Evolutionary conservation across 2,888 invertebrate species (phyloP), one percentile per base, ranked within the genome.

Genomic region (Dorcus hopei): DNA sequence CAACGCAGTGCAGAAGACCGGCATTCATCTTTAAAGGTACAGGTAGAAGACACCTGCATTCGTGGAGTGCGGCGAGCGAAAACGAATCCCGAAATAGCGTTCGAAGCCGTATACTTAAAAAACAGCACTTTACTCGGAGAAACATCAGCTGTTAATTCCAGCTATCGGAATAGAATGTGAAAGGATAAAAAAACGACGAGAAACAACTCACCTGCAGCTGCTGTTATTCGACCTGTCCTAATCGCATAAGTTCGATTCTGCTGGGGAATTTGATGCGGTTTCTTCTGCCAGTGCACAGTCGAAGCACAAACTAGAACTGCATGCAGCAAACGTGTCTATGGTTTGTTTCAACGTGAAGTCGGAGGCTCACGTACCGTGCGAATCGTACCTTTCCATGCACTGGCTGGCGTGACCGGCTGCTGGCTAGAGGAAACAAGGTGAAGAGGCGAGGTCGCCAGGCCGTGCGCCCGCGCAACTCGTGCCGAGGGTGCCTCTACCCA

Each of bases 391-490:
- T 53, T 54, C 61, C 52, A 62, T 58, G 64, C 57, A 55, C 57
- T 33, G 26, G 62, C 64, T 64, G 64, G 57, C 62, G 62, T 62
- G 62, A 64, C 64, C 64, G 61, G 61, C 62, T 54, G 59, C 59
- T 62, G 56, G 64, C 62, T 61, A 59, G 56, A 59, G 56, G 60
- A 62, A 58, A 60, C 60, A 60, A 64, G 64, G 64, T 64, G 62
- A 60, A 64, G 61, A 64, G 64, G 64, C 64, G 64, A 64, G 64
- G 64, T 62, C 62, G 61, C 39, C 58, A 53, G 50, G 64, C 61
- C 56, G 59, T 62, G 64, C 64, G 64, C 64, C 58, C 51, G 64
- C 64, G 64, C 64, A 64, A 58, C 62, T 57, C 55, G 52, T 53
- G 55, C 53, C 61, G 58, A 61, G 64, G 64, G 64, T 64, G 61